A percentile compares a stretch with the other conserved stretches of the same genome.
These are phyloP conservation scores for Drosophila sturtevanti DNA, from an alignment of 1,140 invertebrate species.

Conservation along the genomic window DNA sequence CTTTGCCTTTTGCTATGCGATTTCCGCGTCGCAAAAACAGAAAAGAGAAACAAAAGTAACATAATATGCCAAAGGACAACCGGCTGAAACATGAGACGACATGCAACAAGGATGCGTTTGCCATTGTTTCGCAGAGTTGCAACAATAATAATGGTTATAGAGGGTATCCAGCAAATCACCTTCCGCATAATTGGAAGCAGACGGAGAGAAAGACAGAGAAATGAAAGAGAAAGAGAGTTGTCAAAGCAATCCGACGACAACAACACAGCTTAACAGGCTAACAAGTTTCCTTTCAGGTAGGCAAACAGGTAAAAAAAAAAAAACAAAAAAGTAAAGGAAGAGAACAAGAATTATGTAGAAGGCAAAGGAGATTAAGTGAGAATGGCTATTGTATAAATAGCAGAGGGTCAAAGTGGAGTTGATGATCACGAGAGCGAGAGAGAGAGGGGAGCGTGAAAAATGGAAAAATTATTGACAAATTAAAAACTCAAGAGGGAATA, in stretches of 20 bases:
- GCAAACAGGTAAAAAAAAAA: conserved; percentile 2
- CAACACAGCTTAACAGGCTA: neutral
- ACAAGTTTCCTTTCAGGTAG: conserved; percentile 42
- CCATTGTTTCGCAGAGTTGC: conserved; percentile 39
- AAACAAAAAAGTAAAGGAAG: conserved; percentile 18
- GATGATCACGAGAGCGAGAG: conserved; percentile 19
- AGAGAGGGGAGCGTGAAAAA: conserved; percentile 43
- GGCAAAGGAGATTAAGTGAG: conserved; percentile 43
- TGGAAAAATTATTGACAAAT: conserved; percentile 42
- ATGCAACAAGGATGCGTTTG: conserved; percentile 25
- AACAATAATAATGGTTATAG: conserved; percentile 19
- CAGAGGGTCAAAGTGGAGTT: conserved; percentile 45
- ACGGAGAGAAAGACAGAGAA: too few species aligned
- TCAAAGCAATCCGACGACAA: conserved; percentile 43
- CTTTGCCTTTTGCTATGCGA: conserved; percentile 42
- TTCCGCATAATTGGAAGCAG: conserved; percentile 44
- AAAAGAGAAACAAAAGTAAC: conserved; percentile 41
- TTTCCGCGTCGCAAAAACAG: conserved; percentile 33
- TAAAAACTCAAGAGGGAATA: conserved; percentile 7
- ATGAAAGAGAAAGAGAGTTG: conserved; percentile 31
- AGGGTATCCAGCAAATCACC: conserved; percentile 32
- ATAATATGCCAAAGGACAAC: conserved; percentile 63
- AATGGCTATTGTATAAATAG: conserved; percentile 53
- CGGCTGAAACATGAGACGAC: conserved; percentile 63
- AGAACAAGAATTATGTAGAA: neutral